Base-by-base conservation (phyloP, 2,888 invertebrate genomes). In the Plagodis pulveraria region DNA sequence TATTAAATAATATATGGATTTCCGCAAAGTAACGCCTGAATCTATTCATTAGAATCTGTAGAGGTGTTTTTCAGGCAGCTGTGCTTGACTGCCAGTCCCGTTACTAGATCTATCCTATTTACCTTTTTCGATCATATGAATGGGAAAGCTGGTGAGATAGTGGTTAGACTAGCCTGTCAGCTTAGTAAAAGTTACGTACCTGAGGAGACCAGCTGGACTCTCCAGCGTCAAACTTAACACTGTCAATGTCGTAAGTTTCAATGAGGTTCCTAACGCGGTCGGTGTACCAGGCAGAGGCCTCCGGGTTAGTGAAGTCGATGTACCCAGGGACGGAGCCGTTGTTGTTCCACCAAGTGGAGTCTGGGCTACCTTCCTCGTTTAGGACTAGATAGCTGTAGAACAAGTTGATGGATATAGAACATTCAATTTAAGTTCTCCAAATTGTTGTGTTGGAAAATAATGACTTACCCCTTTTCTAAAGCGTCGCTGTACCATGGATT, bases 211-310 rank as follows among this genome's bases (percentile, higher is more conserved):
- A 96, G 69, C 94, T 94, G 0, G 93, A 91, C 81, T 97, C 97
- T 33, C 97, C 97, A 45, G 97, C 97, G 73, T 97, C 97, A 72
- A 97, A 97, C 86, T 97, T 97, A 68, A 96, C 94, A 61, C 95
- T 95, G 71, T 96, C 95, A 32, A 97, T 94, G 0, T 94, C 95
- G 54, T 94, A 94, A 6, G 93, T 89, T 0, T 90, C 84, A 66
- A 94, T 87, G 2, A 98, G 67, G 6, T 80, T 74, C 55, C 87
- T 89, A 34, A 94, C 72, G 58, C 94, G 86, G 5, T 76, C 74
- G 0, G 88, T 77, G 83, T 91, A 95, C 95, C 95, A 95, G 88
- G 94, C 65, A 0, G 93, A 90, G 0, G 96, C 96, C 33, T 93
- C 93, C 0, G 94, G 87, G 77, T 96, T 96, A 0, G 96, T 96